These are phyloP conservation scores for Lithosia quadra DNA, from an alignment of 2,888 invertebrate species.

Conservation along the genomic window DNA sequence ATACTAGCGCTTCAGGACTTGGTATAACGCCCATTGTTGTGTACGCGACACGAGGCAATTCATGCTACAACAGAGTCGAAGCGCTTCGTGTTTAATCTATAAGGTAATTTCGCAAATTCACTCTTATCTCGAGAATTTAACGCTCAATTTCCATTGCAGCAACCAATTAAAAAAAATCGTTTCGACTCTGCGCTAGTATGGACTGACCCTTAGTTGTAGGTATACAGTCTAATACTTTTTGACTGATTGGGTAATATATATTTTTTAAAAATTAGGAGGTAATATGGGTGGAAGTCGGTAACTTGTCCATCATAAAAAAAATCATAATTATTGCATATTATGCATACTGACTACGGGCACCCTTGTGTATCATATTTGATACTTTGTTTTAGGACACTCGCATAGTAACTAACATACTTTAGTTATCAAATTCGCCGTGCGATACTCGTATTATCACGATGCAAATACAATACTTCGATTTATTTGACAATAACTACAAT, in stretches of 20 bases:
- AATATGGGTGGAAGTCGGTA: not conserved
- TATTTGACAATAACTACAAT: not conserved
- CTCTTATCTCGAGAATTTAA: not conserved
- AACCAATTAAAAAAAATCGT: no score
- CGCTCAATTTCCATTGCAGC: not conserved
- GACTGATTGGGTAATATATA: not conserved
- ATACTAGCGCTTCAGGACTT: not conserved
- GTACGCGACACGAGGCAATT: not conserved
- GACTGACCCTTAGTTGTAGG: not conserved
- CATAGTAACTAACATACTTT: not conserved
- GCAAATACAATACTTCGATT: slow-evolving; percentile 7
- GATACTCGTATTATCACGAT: not conserved
- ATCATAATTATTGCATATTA: not conserved
- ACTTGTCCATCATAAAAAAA: not conserved
- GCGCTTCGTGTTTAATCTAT: not conserved
- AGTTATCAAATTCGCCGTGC: not conserved
- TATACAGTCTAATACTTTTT: not conserved
- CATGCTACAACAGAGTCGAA: not conserved
- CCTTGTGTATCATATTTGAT: not conserved
- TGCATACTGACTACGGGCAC: not conserved
- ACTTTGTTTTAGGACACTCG: no score
- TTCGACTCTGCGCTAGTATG: not conserved
- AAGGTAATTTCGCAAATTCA: not conserved
- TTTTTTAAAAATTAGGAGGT: not conserved
- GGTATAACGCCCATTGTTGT: not conserved